Percentiles rank a stretch among this genome's conserved stretches.
phyloP scores from a whole-genome alignment of 1,140 invertebrate genomes.

The Zaprionus nigranus region DNA sequence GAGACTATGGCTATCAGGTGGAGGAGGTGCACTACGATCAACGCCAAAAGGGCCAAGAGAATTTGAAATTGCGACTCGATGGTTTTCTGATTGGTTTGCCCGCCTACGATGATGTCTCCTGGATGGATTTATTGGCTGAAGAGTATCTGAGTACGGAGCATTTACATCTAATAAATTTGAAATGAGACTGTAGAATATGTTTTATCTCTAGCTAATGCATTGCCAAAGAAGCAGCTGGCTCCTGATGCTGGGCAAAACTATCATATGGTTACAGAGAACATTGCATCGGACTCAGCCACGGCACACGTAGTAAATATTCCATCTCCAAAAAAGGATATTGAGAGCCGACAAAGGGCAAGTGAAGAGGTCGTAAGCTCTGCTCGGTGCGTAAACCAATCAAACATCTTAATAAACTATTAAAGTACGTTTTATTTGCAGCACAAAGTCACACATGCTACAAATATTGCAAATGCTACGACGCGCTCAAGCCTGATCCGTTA shows the following conservation, averaged over 20 bases:
- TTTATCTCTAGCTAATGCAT: conserved; percentile 6
- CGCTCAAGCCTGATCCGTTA: conserved; percentile 28
- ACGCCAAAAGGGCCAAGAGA: conserved; percentile 74
- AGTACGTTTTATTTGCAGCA: conserved; percentile 23
- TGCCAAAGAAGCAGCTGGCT: conserved; percentile 37
- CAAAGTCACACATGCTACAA: conserved; percentile 57
- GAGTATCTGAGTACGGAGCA: conserved; percentile 54
- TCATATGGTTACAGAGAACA: conserved; percentile 27
- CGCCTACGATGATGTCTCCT: conserved; percentile 45
- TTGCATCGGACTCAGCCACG: conserved; percentile 7
- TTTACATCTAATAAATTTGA: background rate
- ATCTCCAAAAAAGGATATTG: conserved; percentile 54
- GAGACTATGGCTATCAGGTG: conserved; percentile 58
- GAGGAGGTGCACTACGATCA: conserved; percentile 78
- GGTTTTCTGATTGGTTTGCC: conserved; percentile 69
- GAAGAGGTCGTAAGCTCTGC: conserved; percentile 24
- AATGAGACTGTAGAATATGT: background rate
- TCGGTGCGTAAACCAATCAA: conserved; percentile 37
- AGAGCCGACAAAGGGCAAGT: conserved; percentile 54
- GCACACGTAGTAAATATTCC: conserved; percentile 37
- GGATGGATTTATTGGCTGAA: conserved; percentile 46
- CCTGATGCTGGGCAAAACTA: conserved; percentile 28
- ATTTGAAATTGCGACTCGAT: conserved; percentile 68
- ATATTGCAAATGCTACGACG: conserved; percentile 60
- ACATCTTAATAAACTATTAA: background rate